phyloP scores from a whole-genome alignment of 2,113 vertebrate genomes.

The Nyctereutes procyonoides region DNA sequence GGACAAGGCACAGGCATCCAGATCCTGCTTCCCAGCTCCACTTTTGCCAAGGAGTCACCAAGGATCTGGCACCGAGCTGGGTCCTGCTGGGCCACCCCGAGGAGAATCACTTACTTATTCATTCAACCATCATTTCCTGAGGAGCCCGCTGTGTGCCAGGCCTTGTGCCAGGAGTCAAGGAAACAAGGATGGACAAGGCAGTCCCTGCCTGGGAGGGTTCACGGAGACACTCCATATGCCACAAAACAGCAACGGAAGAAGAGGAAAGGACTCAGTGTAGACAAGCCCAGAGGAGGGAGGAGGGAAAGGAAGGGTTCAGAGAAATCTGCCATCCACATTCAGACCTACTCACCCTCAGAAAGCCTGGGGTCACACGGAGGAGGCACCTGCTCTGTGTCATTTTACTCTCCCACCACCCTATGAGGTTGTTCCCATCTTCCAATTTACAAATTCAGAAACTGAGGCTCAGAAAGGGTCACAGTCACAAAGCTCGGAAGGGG shows the following conservation, averaged over 20 bases:
- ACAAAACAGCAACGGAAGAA: background rate
- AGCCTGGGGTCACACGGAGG: background rate
- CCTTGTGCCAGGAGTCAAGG: background rate
- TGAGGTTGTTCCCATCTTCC: background rate
- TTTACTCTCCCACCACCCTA: accelerated
- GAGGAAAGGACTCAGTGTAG: background rate
- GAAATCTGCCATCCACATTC: accelerated
- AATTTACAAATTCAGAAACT: background rate
- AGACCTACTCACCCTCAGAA: background rate
- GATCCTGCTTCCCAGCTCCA: background rate
- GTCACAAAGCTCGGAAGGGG: background rate
- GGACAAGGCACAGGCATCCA: background rate
- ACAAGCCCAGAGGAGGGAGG: background rate
- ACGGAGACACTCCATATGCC: background rate
- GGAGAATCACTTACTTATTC: background rate
- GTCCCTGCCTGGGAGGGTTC: background rate
- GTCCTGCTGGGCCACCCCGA: background rate
- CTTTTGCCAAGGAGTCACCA: background rate
- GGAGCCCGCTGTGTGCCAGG: background rate
- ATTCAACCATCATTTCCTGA: background rate
- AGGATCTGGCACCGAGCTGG: background rate
- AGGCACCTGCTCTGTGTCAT: background rate
- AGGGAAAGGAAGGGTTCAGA: background rate
- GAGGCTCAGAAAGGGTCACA: background rate
- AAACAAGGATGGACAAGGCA: background rate